Conservation (phyloP, 2,113 vertebrate genomes). For the Crocuta crocuta region DNA sequence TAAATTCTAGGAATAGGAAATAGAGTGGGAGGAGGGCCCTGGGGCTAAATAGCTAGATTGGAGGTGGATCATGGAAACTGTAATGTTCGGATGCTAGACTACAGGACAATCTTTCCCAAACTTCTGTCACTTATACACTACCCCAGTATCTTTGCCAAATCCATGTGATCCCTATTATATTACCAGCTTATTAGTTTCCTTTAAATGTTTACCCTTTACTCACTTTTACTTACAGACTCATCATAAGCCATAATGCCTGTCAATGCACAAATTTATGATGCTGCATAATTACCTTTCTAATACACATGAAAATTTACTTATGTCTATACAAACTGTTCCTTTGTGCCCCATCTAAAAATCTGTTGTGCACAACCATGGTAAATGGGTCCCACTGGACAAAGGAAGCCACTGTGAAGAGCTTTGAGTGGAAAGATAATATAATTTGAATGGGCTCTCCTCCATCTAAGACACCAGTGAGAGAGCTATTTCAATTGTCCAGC, state of each 20-base stretch:
- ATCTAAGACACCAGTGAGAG: no score
- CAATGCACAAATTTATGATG: not conserved
- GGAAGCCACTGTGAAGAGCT: not conserved
- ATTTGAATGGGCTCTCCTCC: not conserved
- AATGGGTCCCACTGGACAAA: not conserved
- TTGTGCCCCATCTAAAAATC: not conserved
- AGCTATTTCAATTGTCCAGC: not conserved
- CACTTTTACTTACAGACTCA: not conserved
- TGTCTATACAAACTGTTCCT: not conserved
- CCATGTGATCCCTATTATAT: not conserved
- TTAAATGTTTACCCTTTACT: not conserved
- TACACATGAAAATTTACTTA: not conserved
- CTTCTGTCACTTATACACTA: not conserved
- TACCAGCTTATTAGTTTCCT: not conserved
- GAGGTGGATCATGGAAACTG: no score
- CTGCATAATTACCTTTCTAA: not conserved
- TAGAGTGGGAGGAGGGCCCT: fast-evolving
- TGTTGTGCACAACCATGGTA: not conserved
- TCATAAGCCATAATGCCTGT: not conserved
- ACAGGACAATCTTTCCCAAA: not conserved
- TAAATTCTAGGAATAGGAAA: not conserved
- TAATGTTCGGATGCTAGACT: not conserved
- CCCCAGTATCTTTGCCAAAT: not conserved
- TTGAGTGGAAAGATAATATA: not conserved
- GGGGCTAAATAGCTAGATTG: fast-evolving